phyloP scores from a whole-genome alignment of 2,888 invertebrate genomes.

The Lordiphosa fenestrarum region DNA sequence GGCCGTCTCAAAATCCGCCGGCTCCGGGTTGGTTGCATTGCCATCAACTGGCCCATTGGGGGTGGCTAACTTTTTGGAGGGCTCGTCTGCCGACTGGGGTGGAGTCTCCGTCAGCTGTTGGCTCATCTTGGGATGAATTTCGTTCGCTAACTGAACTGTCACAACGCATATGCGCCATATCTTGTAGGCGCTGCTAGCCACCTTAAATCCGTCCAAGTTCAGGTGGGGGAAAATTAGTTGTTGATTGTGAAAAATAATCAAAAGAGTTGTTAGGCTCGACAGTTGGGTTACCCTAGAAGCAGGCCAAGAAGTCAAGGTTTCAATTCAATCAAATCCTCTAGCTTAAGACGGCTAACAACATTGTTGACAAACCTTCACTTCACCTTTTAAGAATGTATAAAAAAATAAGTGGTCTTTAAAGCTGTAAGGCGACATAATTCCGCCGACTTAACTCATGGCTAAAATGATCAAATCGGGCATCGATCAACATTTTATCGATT shows the following conservation, averaged over 20 bases:
- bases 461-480: no score
- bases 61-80: constrained; percentile 18
- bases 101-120: constrained; percentile 23
- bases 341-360: no score
- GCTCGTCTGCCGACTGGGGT: constrained; percentile 13
- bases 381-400: no score
- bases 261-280: constrained; percentile 3
- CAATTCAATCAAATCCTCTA: no score
- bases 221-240: constrained; percentile 11
- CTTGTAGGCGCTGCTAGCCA: constrained; percentile 32
- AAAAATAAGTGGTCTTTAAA: no score
- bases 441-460: no score
- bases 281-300: no score
- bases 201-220: constrained; percentile 31
- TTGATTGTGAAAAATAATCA: constrained; percentile 13
- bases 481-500: no score
- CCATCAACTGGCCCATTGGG: constrained; percentile 5
- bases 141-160: constrained; percentile 44
- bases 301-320: no score
- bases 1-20: constrained; percentile 86
- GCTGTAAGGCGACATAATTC: no score
- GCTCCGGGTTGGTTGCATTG: constrained; percentile 8
- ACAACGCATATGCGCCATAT: constrained; percentile 33
- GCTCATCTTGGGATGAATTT: constrained; percentile 28
- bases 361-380: no score